Percentiles rank a stretch among this genome's conserved stretches.
Evolutionary conservation across 2,888 invertebrate genomes (phyloP).

Genomic region (Pseudoips prasinana): DNA sequence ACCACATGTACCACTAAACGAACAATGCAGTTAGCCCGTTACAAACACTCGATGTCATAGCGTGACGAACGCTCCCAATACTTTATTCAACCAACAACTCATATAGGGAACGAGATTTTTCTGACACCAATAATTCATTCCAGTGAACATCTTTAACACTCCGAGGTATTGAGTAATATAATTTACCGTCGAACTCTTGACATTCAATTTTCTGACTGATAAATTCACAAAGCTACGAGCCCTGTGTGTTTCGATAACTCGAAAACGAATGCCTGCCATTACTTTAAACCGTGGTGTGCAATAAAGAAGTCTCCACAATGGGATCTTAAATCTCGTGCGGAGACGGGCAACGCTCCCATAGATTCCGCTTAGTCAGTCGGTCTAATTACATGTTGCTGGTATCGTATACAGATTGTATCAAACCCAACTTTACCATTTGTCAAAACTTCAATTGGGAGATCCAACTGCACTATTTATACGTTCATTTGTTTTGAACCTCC

Average conservation of each 20-base stretch:
- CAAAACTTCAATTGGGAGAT: constrained; percentile 39
- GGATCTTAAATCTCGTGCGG: constrained; percentile 48
- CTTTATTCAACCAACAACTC: constrained; percentile 16
- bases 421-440: constrained; percentile 45
- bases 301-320: constrained; percentile 54
- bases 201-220: constrained; percentile 61
- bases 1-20: too few species aligned
- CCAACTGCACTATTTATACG: constrained; percentile 10
- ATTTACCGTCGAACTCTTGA: constrained; percentile 51
- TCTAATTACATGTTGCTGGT: constrained; percentile 56
- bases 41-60: too few species aligned
- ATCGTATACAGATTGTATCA: constrained; percentile 47
- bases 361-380: constrained; percentile 62
- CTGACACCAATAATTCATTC: constrained; percentile 39
- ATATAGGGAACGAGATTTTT: constrained; percentile 24
- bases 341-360: constrained; percentile 50
- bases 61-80: too few species aligned
- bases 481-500: too few species aligned
- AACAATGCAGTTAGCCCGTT: too few species aligned
- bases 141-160: constrained; percentile 40
- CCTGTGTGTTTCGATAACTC: constrained; percentile 43
- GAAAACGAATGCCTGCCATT: constrained; percentile 45
- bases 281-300: constrained; percentile 46
- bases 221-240: constrained; percentile 40
- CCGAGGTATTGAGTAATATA: constrained; percentile 43